phyloP scores from a whole-genome alignment of 2,888 invertebrate genomes.

The Drosophila mulleri region DNA sequence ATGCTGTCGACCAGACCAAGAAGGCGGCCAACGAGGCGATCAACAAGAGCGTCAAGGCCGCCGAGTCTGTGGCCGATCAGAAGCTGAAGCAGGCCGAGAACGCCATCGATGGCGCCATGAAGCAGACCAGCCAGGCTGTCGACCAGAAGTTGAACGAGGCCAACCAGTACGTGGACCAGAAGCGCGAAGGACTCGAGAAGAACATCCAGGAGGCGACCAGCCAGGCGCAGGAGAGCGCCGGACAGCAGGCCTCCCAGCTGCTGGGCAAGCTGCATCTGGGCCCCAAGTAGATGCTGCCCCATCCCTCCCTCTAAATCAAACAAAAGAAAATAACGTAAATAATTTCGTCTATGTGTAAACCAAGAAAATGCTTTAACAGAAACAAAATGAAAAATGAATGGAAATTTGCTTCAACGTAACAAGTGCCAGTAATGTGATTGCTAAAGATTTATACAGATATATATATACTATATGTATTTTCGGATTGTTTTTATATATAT shows the following conservation, averaged over 20 bases:
- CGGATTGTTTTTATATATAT: constrained; percentile 33
- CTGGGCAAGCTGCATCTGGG: constrained; percentile 84
- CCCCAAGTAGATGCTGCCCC: constrained; percentile 45
- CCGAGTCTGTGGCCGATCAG: constrained; percentile 85
- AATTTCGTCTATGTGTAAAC: constrained; percentile 51
- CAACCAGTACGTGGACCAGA: constrained; percentile 88
- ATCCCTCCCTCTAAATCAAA: constrained; percentile 7
- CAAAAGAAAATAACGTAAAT: constrained; percentile 39
- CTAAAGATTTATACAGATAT: constrained; percentile 59
- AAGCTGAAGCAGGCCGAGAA: constrained; percentile 86
- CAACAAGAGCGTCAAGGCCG: constrained; percentile 86
- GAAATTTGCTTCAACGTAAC: constrained; percentile 74
- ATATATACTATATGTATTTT: constrained; percentile 54
- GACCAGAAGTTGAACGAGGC: constrained; percentile 88
- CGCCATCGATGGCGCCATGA: constrained; percentile 87
- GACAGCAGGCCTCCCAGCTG: constrained; percentile 82
- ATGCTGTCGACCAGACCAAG: constrained; percentile 85
- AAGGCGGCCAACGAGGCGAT: constrained; percentile 85
- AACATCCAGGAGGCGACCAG: constrained; percentile 81
- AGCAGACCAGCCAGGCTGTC: constrained; percentile 87
- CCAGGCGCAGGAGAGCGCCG: constrained; percentile 82
- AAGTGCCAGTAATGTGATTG: constrained; percentile 80
- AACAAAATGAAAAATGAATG: constrained; percentile 22
- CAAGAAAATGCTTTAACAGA: constrained; percentile 57
- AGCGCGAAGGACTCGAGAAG: constrained; percentile 86